Evolutionary conservation across 2,113 vertebrate species (phyloP), one percentile per base, ranked within the genome.

Genomic region (Mus pahari): DNA sequence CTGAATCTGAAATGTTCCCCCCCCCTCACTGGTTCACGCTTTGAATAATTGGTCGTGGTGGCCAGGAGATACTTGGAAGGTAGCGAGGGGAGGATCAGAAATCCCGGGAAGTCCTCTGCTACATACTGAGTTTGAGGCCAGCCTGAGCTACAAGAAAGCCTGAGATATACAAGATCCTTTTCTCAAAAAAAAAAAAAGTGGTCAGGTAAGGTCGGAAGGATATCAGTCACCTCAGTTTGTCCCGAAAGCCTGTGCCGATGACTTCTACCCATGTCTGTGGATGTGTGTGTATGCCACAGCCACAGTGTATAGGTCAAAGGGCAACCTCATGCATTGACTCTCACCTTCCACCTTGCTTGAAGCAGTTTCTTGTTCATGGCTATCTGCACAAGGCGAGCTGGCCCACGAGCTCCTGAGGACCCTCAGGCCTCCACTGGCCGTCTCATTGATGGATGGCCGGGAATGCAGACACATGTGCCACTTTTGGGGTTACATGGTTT

Each of bases 221-320:
- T 62, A 12, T 17, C 10, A 28, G 8, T 22, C 7, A 22, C 60
- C 53, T 7, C 7, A 19, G 14, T 42, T 22, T 64, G 50, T 73
- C 33, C 33, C 71, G 53, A 19, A 0, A n/a, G 36, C 50, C 50
- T 36, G 2, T 22, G 36, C 50, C 53, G 22, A 2, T 0, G 2
- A 62, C 31, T 78, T 78, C 79, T 62, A 26, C 20, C 71, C 24
- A 3, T 33, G 36, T 68, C 62, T 12, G 66, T 36, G 10, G 55
- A 68, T 16, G 33, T 55, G 19, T 6, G 5, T 28, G 66, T 8
- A 0, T 9, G 24, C 64, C 64, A 33, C 26, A 68, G 48, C 4
- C 33, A 20, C 48, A 7, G 42, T 3, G 42, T 14, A n/a, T n/a
- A 89, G 55, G 26, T 42, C 87, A 42, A 42, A 62, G 87, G 13